Conservation (phyloP, 2,888 invertebrate species). For the Caenorhabditis parvicauda region DNA sequence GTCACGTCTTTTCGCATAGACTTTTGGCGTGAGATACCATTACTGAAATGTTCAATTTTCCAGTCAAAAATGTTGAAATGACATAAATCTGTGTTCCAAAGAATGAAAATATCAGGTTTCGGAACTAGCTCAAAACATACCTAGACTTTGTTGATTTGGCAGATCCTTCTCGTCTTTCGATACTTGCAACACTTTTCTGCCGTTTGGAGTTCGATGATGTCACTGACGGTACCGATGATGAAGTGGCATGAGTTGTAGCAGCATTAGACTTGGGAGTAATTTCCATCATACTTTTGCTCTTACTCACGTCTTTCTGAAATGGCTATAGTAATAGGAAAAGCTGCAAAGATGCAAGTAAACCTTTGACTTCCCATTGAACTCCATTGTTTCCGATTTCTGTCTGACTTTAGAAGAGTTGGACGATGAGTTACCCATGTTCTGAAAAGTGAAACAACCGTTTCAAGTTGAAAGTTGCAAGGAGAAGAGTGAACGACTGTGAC, state of each 20-base stretch:
- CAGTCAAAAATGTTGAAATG: not conserved
- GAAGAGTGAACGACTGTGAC: no score
- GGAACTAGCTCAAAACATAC: not conserved
- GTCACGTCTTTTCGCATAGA: slow-evolving; percentile 37
- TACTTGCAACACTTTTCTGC: slow-evolving; percentile 29
- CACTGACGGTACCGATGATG: slow-evolving; percentile 11
- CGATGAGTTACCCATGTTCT: slow-evolving; percentile 27
- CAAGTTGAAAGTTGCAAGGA: no score
- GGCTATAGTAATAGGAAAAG: not conserved
- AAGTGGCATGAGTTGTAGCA: slow-evolving; percentile 1
- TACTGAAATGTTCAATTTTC: slow-evolving; percentile 6
- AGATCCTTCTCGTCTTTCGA: slow-evolving; percentile 13
- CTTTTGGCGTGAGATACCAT: slow-evolving; percentile 29
- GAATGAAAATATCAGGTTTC: no score
- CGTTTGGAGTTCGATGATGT: slow-evolving; percentile 15
- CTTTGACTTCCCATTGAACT: slow-evolving; percentile 19
- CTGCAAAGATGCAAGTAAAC: not conserved
- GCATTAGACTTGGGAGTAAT: slow-evolving; percentile 11
- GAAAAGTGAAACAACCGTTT: no score
- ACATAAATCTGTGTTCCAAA: no score
- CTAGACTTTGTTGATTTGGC: not conserved
- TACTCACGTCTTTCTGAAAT: slow-evolving; percentile 21
- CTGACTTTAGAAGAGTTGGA: slow-evolving; percentile 24
- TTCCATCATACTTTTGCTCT: slow-evolving; percentile 34
- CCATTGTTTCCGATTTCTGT: slow-evolving; percentile 29